Evolutionary conservation across 2,113 vertebrate genomes (phyloP), one percentile per base, ranked within the genome.

Genomic region (Sander lucioperca): DNA sequence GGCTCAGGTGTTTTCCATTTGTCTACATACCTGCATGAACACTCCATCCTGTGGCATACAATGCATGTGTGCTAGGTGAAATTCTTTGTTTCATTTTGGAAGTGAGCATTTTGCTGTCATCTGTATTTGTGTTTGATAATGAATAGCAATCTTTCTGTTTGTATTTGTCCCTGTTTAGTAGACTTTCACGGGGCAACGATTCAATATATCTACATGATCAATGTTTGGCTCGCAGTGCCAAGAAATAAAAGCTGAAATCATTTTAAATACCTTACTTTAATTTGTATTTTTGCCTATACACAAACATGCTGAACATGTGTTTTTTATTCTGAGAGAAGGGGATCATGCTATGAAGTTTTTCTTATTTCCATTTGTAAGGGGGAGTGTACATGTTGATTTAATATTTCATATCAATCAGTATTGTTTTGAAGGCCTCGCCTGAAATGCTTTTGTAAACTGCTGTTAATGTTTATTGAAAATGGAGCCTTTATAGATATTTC

Each of bases 381-480:
- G 64, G 56, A 86, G 71, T 86, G 59, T 53, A 82, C 51, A 84
- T 79, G 83, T 74, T 79, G 63, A 64, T 51, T 74, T 63, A 61
- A 72, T 91, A 82, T 86, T 74, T 86, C 51, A 48, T 79, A 59
- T 92, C 54, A 36, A 67, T 86, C 66, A 74, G 73, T 87, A 71
- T 91, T 93, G 79, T 88, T 87, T 85, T 86, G 51, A 83, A 79
- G 62, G 77, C 78, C 6, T 75, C 0, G 12, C n/a, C 51, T 83
- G 70, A 77, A 87, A 87, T 91, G 74, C 80, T 90, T 91, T 91
- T 93, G 83, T 92, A 92, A 89, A 84, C 43, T 67, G 69, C 79
- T 65, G 54, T 62, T 45, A 45, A 63, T 89, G 85, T 80, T 85
- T 74, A 77, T 86, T 88, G 81, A 92, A 86, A 85, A 83, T 43